A percentile compares a stretch with the other conserved stretches of the same genome.
Conservation (phyloP, 1,140 invertebrate genomes). For the Chironomus striatipennis region DNA sequence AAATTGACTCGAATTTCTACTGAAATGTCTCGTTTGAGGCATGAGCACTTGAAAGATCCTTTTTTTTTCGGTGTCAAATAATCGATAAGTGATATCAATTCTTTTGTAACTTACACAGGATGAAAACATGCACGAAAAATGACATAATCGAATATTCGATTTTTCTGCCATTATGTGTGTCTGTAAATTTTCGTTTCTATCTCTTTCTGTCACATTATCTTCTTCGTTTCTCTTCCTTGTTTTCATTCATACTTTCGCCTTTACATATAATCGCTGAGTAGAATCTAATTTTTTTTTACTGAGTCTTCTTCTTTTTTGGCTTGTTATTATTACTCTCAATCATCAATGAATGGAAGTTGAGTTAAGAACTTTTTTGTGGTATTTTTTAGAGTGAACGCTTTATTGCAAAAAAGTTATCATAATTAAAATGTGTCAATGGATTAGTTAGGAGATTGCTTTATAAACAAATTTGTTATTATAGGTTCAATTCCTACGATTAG, state of each 20-base stretch:
- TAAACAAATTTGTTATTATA: too few species aligned
- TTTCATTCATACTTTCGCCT: neutral
- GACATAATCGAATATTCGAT: conserved; percentile 12
- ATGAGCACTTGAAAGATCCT: neutral
- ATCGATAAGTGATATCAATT: neutral
- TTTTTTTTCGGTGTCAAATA: neutral
- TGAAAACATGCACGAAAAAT: neutral
- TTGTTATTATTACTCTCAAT: too few species aligned
- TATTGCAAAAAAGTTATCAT: too few species aligned
- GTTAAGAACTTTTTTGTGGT: too few species aligned
- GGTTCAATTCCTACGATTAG: too few species aligned
- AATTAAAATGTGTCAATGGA: too few species aligned
- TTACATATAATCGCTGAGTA: conserved; percentile 3
- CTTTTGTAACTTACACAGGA: neutral
- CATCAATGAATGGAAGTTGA: too few species aligned
- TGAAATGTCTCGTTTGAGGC: neutral
- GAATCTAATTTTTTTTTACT: neutral
- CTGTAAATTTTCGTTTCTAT: neutral
- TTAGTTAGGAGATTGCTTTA: too few species aligned
- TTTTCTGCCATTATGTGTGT: neutral
- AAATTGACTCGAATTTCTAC: too few species aligned
- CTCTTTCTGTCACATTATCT: too few species aligned
- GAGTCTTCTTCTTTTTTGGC: neutral
- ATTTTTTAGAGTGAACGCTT: too few species aligned
- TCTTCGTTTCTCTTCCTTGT: too few species aligned